phyloP scores from a whole-genome alignment of 2,888 invertebrate species.

The Phengaris arion region DNA sequence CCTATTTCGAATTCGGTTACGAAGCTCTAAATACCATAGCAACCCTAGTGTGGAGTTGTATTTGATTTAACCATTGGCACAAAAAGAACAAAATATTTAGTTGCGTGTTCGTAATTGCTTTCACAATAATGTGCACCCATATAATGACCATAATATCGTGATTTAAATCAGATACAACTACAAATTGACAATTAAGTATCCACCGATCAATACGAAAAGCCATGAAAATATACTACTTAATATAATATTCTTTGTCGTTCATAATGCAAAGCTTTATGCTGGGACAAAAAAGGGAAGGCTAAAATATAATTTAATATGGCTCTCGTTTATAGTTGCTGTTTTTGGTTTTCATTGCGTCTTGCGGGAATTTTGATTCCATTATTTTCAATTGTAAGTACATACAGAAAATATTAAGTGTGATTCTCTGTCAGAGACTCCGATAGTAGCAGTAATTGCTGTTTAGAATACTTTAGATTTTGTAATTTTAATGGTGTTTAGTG shows the following conservation, averaged over 20 bases:
- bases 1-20: no score
- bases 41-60: not conserved
- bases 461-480: not conserved
- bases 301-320: slow-evolving; percentile 50
- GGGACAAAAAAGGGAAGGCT: not conserved
- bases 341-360: slow-evolving; percentile 71
- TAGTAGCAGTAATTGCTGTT: not conserved
- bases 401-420: not conserved
- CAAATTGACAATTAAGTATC: slow-evolving; percentile 11
- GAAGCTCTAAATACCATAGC: no score
- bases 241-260: not conserved
- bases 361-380: slow-evolving; percentile 66
- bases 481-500: no score
- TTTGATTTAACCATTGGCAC: not conserved
- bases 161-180: slow-evolving; percentile 17
- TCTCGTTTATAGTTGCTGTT: slow-evolving; percentile 69
- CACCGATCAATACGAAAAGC: not conserved
- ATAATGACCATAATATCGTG: not conserved
- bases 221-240: not conserved
- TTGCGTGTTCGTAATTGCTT: slow-evolving; percentile 23
- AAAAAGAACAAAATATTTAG: not conserved
- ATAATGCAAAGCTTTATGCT: no score
- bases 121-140: not conserved
- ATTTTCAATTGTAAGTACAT: slow-evolving; percentile 59
- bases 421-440: not conserved